Evolutionary conservation across 1,140 invertebrate genomes (phyloP), one percentile per base, ranked within the genome.

Genomic region (Bombus haemorrhoidalis): DNA sequence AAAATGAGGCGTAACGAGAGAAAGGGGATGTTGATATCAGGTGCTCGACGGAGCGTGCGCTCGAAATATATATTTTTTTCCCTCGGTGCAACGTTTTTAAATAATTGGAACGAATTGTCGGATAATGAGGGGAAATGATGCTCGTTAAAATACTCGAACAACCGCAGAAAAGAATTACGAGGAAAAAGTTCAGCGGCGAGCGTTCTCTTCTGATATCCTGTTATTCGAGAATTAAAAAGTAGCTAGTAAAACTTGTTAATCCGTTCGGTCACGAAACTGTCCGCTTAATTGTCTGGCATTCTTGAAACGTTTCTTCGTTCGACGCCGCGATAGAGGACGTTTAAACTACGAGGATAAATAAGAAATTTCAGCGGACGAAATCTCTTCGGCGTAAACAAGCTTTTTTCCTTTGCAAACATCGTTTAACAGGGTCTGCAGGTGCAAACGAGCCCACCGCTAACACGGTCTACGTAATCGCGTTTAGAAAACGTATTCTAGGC

Each of bases 401-500:
- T 22, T 39, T 62, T 74, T 73, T 64, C 28, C 72, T 25, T 25
- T 18, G 9, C 32, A 64, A 43, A 34, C 2, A 39, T 53, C 74
- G 76, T 72, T 79, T 57, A 73, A 47, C 28, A 3, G 9, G 37
- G 22, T 15, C 3, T 18, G 77, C 68, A 57, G 57, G 53, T 73
- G 83, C 68, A 25, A 43, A 47, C n/a, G 25, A 68, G 69, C 6
- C 8, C 39, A 28, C n/a, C 41, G 71, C 41, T 71, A 59, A 62
- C 73, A 34, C 28, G 68, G 37, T 13, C 18, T 28, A 4, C 73
- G 53, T 81, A 81, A 68, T 85, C 83, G 62, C 62, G 71, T 81
- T 81, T 85, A 39, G 79, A 34, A 85, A 81, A 87, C n/a, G 77
- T 81, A 75, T 34, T 84, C 72, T 57, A 72, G n/a, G 4, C 75